Conservation (phyloP, 1,140 invertebrate species). For the Philaenus spumarius region DNA sequence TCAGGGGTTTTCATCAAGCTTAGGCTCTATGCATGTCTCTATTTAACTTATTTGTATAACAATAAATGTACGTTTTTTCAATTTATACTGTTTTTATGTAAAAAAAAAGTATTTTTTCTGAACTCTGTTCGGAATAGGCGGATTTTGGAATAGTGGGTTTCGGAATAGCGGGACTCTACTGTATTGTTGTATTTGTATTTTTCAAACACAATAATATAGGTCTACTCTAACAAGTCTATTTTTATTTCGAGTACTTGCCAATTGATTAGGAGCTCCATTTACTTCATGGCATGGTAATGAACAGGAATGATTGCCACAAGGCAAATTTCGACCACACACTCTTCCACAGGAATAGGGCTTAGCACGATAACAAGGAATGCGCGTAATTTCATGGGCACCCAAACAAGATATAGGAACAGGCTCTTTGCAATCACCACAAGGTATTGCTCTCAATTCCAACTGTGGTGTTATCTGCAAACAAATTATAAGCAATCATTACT, state of each 20-base stretch:
- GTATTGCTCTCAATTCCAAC: conserved; percentile 56
- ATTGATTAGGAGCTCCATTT: conserved; percentile 27
- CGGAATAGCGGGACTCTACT: no score
- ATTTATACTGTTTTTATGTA: not conserved
- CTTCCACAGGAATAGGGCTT: conserved; percentile 64
- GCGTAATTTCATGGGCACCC: conserved; percentile 71
- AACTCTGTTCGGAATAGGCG: no score
- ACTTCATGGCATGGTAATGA: conserved; percentile 63
- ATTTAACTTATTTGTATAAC: no score
- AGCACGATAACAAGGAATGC: conserved; percentile 67
- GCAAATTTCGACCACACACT: conserved; percentile 56
- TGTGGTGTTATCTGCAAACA: conserved; percentile 35
- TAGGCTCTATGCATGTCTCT: no score
- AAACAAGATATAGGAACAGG: conserved; percentile 68
- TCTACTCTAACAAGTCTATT: no score
- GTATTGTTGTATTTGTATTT: no score
- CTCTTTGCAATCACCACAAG: conserved; percentile 63
- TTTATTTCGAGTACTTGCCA: conserved; percentile 17
- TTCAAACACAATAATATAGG: no score
- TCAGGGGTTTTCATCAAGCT: no score
- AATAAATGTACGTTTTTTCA: no score
- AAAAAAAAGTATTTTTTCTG: no score
- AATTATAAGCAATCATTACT: no score
- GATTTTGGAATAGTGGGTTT: no score
- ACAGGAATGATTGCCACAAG: conserved; percentile 78